Base-by-base conservation (phyloP, 2,888 invertebrate genomes). In the Zootermopsis nevadensis region DNA sequence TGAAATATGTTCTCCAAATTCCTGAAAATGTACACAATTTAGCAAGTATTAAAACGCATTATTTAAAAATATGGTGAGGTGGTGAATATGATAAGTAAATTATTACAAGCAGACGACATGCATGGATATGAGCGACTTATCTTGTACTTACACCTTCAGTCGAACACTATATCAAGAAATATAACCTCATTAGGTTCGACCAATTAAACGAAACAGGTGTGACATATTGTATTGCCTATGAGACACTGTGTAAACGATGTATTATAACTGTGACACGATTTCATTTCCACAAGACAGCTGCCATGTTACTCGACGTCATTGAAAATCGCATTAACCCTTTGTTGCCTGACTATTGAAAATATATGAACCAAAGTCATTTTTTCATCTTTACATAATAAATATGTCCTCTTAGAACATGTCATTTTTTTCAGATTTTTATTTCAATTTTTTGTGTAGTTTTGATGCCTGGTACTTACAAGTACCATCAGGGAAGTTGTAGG, bases 271-370 rank as follows among this genome's bases (percentile, higher is more conserved):
- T 38, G 74, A 74, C 74, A 74, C 74, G 74, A 74, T 38, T 6
- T 22, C 74, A 74, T 3, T 38, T 74, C 27, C 38, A n/a, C 38
- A 38, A 6, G 74, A 38, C 42, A 74, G 38, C 74, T 74, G 74
- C 74, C 74, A 74, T 74, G 22, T 22, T 38, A 33, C 15, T n/a
- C 38, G 74, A 74, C 74, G 74, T 74, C 74, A 74, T 74, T 74
- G 69, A n/a, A 66, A 22, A 30, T 30, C 33, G 33, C 69, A 33
- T 30, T 1, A 69, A 31, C 31, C 69, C n/a, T n/a, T n/a, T n/a
- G n/a, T n/a, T n/a, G n/a, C n/a, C n/a, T n/a, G n/a, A n/a, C n/a
- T n/a, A n/a, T n/a, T n/a, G n/a, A n/a, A n/a, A n/a, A n/a, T n/a
- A n/a, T n/a, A n/a, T n/a, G n/a, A n/a, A n/a, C n/a, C n/a, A n/a